Evolutionary conservation across 2,797 vertebrate species (phyloP).

Genomic region (Sebastes trivittatus): DNA sequence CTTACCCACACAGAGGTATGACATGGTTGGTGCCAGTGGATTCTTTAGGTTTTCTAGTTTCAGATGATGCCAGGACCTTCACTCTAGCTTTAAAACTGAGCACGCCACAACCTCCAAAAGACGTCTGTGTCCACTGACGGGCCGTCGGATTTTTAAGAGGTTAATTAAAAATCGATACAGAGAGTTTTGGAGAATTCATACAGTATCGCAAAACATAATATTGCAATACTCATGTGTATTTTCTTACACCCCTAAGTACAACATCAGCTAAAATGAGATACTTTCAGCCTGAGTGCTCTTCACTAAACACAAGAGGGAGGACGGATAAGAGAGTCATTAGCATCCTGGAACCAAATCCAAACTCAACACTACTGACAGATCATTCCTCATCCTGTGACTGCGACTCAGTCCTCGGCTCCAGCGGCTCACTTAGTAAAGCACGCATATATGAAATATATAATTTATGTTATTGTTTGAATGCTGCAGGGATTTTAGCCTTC

Average conservation of each 20-base stretch:
- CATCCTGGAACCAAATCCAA: background rate
- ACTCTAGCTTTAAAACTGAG: no score
- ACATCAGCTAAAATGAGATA: background rate
- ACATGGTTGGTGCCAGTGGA: no score
- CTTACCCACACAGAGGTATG: no score
- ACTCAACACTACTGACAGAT: slow-evolving; percentile 9
- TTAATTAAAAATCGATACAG: no score
- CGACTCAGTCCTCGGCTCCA: slow-evolving; percentile 11
- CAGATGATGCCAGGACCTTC: fast-evolving
- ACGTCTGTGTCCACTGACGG: fast-evolving
- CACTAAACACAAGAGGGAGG: background rate
- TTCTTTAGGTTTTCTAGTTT: no score
- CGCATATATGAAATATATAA: slow-evolving; percentile 51
- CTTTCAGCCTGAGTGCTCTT: background rate
- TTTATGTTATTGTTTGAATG: slow-evolving; percentile 46
- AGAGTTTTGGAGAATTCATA: no score
- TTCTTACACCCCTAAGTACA: background rate
- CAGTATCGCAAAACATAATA: no score
- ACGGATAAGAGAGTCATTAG: background rate
- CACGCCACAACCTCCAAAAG: no score
- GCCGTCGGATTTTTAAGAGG: no score
- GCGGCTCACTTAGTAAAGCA: slow-evolving; percentile 19
- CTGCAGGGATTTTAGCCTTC: slow-evolving; percentile 22
- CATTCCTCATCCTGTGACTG: slow-evolving; percentile 36
- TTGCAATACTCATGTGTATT: no score